Base-by-base conservation (phyloP, 2,113 vertebrate genomes). In the Rhea pennata region DNA sequence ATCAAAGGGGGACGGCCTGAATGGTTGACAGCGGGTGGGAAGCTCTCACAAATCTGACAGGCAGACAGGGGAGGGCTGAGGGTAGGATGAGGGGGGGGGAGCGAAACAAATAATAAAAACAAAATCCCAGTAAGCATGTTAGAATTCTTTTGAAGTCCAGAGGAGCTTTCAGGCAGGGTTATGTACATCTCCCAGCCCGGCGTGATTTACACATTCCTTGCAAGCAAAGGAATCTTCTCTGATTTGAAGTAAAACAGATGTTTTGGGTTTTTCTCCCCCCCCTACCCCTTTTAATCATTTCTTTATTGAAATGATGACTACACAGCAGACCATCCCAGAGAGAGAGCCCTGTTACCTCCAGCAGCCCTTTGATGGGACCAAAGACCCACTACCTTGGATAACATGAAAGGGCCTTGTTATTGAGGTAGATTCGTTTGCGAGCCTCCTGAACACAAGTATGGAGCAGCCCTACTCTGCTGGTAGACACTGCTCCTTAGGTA, bases 221-320 rank as follows among this genome's bases (percentile, higher is more conserved):
- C 94, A 95, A 97, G 97, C 96, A 88, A 88, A 97, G 96, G 97
- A 98, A 97, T 98, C 97, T 97, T 97, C 50, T 24, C 95, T 61
- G 96, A 97, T 96, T 97, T 98, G 98, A 98, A 98, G 97, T 95
- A 97, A 98, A 98, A 94, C 98, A 98, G 97, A 98, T 98, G 98
- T 97, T 98, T 98, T 80, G 78, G 79, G 71, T 87, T 95, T 92
- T 91, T 88, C 79, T 22, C 48, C 15, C 27, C 27, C 15, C 36
- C 54, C 61, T 15, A 7, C 6, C 3, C 71, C 51, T 87, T 92
- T 65, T 81, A 91, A 92, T 94, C 15, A 92, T 93, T 92, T 90
- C 76, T 95, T 90, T 87, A 95, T 93, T 95, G 94, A 90, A 95
- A 93, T 74, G 76, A 83, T 74, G 92, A 58, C 56, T 96, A 58